These are phyloP conservation scores for Rhagonycha lutea DNA, from an alignment of 2,888 invertebrate species.

Conservation along the genomic window DNA sequence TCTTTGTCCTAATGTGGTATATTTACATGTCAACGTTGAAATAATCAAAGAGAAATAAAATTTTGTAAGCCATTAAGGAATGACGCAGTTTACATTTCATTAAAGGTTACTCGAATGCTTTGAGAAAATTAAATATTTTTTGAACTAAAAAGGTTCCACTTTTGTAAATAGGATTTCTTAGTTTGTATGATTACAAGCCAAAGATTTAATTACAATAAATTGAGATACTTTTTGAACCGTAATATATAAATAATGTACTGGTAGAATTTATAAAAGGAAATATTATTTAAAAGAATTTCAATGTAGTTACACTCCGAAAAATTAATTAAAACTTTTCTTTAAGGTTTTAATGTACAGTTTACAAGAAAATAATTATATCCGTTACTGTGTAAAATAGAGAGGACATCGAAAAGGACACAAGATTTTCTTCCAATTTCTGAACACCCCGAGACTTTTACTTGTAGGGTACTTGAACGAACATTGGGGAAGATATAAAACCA, in stretches of 20 bases:
- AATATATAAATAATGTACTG: background rate
- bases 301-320: background rate
- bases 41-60: background rate
- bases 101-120: slow-evolving; percentile 6
- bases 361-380: background rate
- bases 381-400: background rate
- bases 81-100: slow-evolving; percentile 17
- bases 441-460: background rate
- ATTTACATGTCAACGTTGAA: background rate
- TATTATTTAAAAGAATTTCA: background rate
- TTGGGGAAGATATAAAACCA: background rate
- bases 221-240: background rate
- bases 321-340: background rate
- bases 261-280: background rate
- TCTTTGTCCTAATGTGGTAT: background rate
- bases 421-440: background rate
- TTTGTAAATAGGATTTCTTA: background rate
- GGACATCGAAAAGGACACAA: background rate
- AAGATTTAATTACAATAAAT: background rate
- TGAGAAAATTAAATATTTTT: background rate
- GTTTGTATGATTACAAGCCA: background rate
- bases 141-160: background rate
- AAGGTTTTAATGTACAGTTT: background rate
- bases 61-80: slow-evolving; percentile 12
- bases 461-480: background rate